Percentiles rank a stretch among this genome's conserved stretches.
Conservation (phyloP, 2,113 vertebrate species). For the Tachysurus fulvidraco region DNA sequence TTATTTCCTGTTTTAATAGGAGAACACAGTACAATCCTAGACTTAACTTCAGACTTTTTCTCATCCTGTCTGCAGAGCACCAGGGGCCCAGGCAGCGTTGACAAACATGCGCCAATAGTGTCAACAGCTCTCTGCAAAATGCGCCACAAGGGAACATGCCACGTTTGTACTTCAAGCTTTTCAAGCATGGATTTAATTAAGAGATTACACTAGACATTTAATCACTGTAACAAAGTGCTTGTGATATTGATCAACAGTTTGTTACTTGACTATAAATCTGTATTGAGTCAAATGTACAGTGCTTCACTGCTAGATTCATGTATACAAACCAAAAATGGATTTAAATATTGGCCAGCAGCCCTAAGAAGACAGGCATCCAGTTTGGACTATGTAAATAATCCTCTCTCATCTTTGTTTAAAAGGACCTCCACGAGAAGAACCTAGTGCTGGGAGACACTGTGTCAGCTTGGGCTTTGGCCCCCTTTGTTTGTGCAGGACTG, state of each 20-base stretch:
- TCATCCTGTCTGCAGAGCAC: constrained; percentile 43
- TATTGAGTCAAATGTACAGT: background rate
- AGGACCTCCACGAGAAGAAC: constrained; percentile 35
- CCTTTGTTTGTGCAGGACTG: constrained; percentile 46
- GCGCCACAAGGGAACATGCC: background rate
- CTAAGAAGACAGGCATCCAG: constrained; percentile 34
- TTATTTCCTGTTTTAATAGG: constrained; percentile 47
- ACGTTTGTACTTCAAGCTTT: constrained; percentile 23
- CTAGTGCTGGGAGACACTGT: constrained; percentile 23
- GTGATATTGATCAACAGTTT: constrained; percentile 11
- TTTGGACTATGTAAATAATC: constrained; percentile 53
- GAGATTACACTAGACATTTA: constrained; percentile 29
- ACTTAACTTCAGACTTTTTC: constrained; percentile 20
- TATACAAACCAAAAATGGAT: background rate
- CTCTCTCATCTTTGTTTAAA: constrained; percentile 43
- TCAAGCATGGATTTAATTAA: constrained; percentile 41
- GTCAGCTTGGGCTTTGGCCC: constrained; percentile 38
- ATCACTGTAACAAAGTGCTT: constrained; percentile 7
- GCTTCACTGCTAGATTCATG: background rate
- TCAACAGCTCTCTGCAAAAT: constrained; percentile 28
- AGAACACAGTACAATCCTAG: constrained; percentile 34
- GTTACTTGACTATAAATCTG: background rate
- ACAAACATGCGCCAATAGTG: constrained; percentile 34
- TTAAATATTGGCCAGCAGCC: constrained; percentile 24
- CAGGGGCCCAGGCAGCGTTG: constrained; percentile 8